A percentile compares a stretch with the other conserved stretches of the same genome.
phyloP scores from a whole-genome alignment of 2,113 vertebrate species.

The Sporophila hypoxantha region DNA sequence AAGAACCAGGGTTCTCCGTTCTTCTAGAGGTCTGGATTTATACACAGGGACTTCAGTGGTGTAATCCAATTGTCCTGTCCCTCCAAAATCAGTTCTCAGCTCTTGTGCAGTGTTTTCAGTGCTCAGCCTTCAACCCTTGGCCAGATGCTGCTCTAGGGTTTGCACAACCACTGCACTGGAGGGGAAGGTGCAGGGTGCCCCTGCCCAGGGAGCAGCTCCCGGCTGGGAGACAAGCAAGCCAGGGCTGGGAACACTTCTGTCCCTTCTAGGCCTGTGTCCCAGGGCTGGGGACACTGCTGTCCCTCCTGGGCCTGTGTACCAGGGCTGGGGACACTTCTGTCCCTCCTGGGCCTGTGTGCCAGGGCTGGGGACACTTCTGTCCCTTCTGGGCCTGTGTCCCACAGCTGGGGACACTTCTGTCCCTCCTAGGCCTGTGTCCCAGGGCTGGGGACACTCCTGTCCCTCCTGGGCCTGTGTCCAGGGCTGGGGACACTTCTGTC shows the following conservation, averaged over 20 bases:
- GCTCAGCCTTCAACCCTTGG: background rate
- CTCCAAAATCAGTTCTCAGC: background rate
- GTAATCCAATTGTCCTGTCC: background rate
- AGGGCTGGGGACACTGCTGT: background rate
- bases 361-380: background rate
- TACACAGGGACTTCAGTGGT: background rate
- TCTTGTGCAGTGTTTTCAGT: background rate
- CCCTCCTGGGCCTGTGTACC: background rate
- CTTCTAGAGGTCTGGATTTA: background rate
- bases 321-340: background rate
- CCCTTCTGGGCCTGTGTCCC: background rate
- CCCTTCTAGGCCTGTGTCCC: background rate
- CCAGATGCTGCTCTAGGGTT: background rate
- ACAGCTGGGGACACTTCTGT: background rate
- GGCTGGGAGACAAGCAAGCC: background rate
- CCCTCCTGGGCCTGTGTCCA: background rate
- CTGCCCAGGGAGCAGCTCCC: background rate
- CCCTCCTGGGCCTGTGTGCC: background rate
- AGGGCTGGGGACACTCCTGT: background rate
- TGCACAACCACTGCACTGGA: accelerated
- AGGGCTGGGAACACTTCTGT: background rate
- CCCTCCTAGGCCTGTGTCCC: background rate
- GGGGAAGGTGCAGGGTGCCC: background rate
- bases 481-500: background rate
- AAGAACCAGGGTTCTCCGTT: background rate